Conservation (phyloP, 2,113 vertebrate species). For the Paraplagusia blochii region DNA sequence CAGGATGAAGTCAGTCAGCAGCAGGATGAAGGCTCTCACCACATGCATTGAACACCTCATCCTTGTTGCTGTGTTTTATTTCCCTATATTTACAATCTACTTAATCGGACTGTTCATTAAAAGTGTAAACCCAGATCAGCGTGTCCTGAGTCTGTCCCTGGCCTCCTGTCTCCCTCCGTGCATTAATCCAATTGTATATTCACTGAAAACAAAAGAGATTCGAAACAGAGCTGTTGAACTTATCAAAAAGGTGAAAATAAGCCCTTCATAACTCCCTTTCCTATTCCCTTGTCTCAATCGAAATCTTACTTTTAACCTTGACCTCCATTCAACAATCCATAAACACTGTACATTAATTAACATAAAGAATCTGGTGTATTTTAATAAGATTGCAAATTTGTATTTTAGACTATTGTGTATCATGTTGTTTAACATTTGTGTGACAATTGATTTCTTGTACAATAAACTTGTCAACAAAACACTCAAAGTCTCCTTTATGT, state of each 20-base stretch:
- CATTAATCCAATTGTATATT: constrained; percentile 72
- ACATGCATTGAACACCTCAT: constrained; percentile 70
- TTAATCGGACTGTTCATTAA: constrained; percentile 12
- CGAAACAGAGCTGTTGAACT: constrained; percentile 33
- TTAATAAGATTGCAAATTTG: background rate
- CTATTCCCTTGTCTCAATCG: too few species aligned
- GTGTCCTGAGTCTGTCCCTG: constrained; percentile 61
- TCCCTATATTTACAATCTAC: constrained; percentile 56
- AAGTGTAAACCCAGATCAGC: constrained; percentile 45
- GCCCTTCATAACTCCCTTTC: constrained; percentile 16
- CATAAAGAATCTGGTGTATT: background rate
- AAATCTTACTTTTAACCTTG: too few species aligned
- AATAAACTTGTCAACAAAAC: too few species aligned
- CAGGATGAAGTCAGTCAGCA: constrained; percentile 48
- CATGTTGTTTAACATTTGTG: background rate
- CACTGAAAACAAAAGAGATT: constrained; percentile 70
- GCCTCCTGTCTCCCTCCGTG: constrained; percentile 66
- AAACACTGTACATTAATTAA: too few species aligned
- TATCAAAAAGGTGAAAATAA: constrained; percentile 24
- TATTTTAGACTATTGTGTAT: background rate
- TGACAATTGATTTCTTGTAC: too few species aligned
- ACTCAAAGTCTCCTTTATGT: too few species aligned
- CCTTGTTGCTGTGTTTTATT: constrained; percentile 65
- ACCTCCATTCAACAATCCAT: too few species aligned
- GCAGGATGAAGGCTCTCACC: constrained; percentile 54